Percentiles rank a stretch among this genome's conserved stretches.
Conservation (phyloP, 2,888 invertebrate genomes). For the Cyaniris semiargus region DNA sequence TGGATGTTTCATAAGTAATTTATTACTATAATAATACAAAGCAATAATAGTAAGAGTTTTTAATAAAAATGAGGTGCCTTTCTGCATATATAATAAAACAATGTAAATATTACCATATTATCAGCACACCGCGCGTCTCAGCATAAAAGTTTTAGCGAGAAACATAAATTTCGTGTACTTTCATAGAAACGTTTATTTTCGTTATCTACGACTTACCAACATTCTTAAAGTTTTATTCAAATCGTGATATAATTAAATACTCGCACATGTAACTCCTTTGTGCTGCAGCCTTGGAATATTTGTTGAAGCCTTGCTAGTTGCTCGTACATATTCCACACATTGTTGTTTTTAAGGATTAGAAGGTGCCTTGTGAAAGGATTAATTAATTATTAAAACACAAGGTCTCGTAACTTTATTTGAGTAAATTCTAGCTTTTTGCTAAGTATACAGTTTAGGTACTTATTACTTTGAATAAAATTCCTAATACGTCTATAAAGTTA, state of each 20-base stretch:
- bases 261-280: constrained; percentile 25
- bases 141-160: background rate
- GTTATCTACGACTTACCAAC: constrained; percentile 15
- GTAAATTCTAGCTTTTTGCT: too few relatives aligned
- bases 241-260: constrained; percentile 24
- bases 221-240: constrained; percentile 28
- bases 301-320: constrained; percentile 7
- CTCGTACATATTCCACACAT: background rate
- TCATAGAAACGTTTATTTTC: constrained; percentile 21
- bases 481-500: too few relatives aligned
- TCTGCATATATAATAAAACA: background rate
- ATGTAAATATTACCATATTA: constrained; percentile 11
- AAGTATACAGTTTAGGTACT: too few relatives aligned
- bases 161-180: background rate
- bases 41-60: too few relatives aligned
- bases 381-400: background rate
- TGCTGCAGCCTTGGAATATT: constrained; percentile 22
- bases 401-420: background rate
- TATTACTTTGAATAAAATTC: too few relatives aligned
- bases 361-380: background rate
- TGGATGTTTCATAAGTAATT: too few relatives aligned
- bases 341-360: constrained; percentile 10
- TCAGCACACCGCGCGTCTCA: background rate
- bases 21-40: too few relatives aligned
- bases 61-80: background rate